These are phyloP conservation scores for Helleia helle DNA, from an alignment of 2,888 invertebrate species.

Conservation along the genomic window DNA sequence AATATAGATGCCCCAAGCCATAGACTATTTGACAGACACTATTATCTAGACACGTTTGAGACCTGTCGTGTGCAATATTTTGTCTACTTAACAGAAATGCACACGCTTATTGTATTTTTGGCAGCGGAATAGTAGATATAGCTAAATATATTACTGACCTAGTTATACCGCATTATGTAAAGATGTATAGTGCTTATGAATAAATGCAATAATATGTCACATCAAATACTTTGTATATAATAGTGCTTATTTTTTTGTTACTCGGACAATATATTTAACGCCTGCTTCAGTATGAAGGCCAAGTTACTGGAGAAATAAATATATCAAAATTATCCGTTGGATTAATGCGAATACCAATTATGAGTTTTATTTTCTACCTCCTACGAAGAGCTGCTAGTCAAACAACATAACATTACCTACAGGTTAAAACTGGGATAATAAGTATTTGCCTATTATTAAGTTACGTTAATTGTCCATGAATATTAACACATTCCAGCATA, in stretches of 20 bases:
- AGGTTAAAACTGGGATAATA: too few species aligned
- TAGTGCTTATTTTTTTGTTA: conserved; percentile 53
- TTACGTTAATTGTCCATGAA: too few species aligned
- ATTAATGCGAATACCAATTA: conserved; percentile 59
- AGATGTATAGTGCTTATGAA: conserved; percentile 67
- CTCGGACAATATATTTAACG: conserved; percentile 57
- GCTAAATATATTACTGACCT: conserved; percentile 32
- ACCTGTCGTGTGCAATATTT: conserved; percentile 12
- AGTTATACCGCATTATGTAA: conserved; percentile 50
- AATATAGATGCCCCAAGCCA: conserved; percentile 13
- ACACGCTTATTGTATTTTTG: conserved; percentile 24
- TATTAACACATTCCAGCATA: too few species aligned
- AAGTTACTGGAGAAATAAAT: conserved; percentile 59
- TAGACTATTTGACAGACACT: too few species aligned
- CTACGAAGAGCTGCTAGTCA: too few species aligned
- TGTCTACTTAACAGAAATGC: conserved; percentile 14
- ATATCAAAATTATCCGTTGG: conserved; percentile 54
- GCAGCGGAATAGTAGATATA: conserved; percentile 28
- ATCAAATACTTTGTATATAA: conserved; percentile 56
- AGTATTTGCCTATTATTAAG: too few species aligned
- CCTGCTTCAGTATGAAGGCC: conserved; percentile 65
- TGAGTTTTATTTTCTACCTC: conserved; percentile 47
- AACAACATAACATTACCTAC: too few species aligned
- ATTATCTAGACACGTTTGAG: conserved; percentile 11
- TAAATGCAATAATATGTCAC: conserved; percentile 40